Base-by-base conservation (phyloP, 2,797 vertebrate species). In the Amazona ochrocephala region DNA sequence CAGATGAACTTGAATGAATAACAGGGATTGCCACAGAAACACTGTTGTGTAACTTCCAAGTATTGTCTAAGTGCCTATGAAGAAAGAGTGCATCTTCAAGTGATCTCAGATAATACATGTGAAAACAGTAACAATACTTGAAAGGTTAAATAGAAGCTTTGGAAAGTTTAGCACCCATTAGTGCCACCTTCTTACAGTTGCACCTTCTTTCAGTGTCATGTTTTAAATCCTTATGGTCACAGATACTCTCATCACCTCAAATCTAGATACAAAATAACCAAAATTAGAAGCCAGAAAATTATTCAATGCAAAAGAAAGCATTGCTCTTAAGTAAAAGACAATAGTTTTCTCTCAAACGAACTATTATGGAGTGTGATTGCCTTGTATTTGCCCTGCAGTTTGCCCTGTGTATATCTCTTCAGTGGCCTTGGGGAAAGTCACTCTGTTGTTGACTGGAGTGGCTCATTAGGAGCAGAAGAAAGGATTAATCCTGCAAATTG, bases 321-420 rank as follows among this genome's bases (percentile, higher is more conserved):
- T 62, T 71, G 61, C 6, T 45, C 20, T 79, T 73, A 62, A 80
- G 88, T 21, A 78, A 75, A 83, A 79, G 37, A 19, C 14, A 77
- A 17, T 32, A 47, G 13, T 23, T 41, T 78, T 66, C 5, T 39
- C 37, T 70, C 20, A 54, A 75, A 76, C 4, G 87, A 87, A 27
- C 18, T 9, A 1, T 14, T 72, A 13, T 0, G 3, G 19, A 41
- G 1, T 29, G 2, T 37, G n/a, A 34, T 58, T 58, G 5, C 13
- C 41, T 15, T 27, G 21, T 54, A 19, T 70, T 70, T 88, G 23
- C 17, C 27, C 26, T 54, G 14, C 17, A 39, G 16, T 70, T 70
- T 85, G 23, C 16, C 27, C 23, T 47, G 17, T 19, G 48, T 66
- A 11, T 6, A 9, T 37, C 18, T 45, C 51, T 81, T 53, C 32